phyloP scores from a whole-genome alignment of 2,113 vertebrate species.

The Onychostoma macrolepis region DNA sequence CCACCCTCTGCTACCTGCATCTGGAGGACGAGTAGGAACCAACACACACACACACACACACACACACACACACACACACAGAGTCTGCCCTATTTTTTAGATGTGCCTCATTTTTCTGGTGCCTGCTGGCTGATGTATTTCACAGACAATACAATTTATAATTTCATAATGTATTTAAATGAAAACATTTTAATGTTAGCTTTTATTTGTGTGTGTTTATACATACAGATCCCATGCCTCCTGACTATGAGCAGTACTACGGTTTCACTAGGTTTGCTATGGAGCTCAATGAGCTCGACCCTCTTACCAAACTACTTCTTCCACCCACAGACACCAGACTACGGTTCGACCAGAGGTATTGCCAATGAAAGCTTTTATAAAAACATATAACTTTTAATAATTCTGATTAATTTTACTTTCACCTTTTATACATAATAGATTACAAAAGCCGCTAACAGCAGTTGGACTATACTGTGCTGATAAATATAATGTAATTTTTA shows the following conservation, averaged over 20 bases:
- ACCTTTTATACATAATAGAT: neutral
- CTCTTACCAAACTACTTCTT: constrained; percentile 77
- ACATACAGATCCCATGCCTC: constrained; percentile 84
- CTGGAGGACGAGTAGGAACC: constrained; percentile 90
- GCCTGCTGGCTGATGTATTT: neutral
- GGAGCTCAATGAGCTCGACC: constrained; percentile 91
- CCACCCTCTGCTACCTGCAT: constrained; percentile 86
- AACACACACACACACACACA: neutral
- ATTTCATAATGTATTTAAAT: neutral
- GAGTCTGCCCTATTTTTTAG: neutral
- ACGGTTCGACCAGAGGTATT: constrained; percentile 92
- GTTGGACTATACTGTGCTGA: neutral
- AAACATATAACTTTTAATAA: neutral
- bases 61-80: neutral
- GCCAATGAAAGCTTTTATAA: neutral
- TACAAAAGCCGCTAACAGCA: neutral
- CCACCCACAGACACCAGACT: constrained; percentile 92
- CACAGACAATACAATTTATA: neutral
- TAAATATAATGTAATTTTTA: neutral
- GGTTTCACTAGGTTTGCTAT: constrained; percentile 96
- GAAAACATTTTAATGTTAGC: neutral
- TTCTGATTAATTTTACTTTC: neutral
- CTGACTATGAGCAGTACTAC: constrained; percentile 89
- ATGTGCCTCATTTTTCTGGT: neutral
- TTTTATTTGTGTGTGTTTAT: constrained; percentile 39